Percentiles rank a stretch among this genome's conserved stretches.
Evolutionary conservation across 2,113 vertebrate genomes (phyloP).

Genomic region (Astatoreochromis straeleni): DNA sequence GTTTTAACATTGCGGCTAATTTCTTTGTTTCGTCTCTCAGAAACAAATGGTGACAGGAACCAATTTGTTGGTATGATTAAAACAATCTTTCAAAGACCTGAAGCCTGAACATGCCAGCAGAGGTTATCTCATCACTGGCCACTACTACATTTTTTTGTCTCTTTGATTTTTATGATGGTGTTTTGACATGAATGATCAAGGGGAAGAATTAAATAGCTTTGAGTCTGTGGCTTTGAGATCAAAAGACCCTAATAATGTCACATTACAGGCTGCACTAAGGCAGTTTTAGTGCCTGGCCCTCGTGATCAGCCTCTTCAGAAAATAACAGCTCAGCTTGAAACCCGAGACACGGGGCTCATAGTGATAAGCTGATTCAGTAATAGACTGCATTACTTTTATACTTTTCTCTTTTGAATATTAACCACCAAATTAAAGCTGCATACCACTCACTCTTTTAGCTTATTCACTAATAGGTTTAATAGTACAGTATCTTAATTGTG

Average conservation of each 20-base stretch:
- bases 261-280: slow-evolving; percentile 62
- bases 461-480: not conserved
- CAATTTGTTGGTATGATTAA: slow-evolving; percentile 8
- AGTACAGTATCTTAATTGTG: not conserved
- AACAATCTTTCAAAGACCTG: slow-evolving; percentile 21
- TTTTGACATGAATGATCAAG: slow-evolving; percentile 65
- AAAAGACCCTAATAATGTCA: slow-evolving; percentile 60
- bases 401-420: not conserved
- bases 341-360: not conserved
- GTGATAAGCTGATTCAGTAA: slow-evolving; percentile 23
- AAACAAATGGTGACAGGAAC: not conserved
- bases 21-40: slow-evolving; percentile 6
- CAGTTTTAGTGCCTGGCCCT: slow-evolving; percentile 48
- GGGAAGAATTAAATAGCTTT: slow-evolving; percentile 47
- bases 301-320: slow-evolving; percentile 38
- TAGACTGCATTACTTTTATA: not conserved
- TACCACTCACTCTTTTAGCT: not conserved
- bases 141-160: slow-evolving; percentile 34
- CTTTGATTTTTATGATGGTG: slow-evolving; percentile 38
- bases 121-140: slow-evolving; percentile 36
- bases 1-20: not conserved
- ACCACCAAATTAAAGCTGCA: not conserved
- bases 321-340: slow-evolving; percentile 20
- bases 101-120: slow-evolving; percentile 18
- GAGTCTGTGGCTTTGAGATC: slow-evolving; percentile 60